Evolutionary conservation across 2,113 vertebrate species (phyloP), one percentile per base, ranked within the genome.

Genomic region (Hemiprocne comata): DNA sequence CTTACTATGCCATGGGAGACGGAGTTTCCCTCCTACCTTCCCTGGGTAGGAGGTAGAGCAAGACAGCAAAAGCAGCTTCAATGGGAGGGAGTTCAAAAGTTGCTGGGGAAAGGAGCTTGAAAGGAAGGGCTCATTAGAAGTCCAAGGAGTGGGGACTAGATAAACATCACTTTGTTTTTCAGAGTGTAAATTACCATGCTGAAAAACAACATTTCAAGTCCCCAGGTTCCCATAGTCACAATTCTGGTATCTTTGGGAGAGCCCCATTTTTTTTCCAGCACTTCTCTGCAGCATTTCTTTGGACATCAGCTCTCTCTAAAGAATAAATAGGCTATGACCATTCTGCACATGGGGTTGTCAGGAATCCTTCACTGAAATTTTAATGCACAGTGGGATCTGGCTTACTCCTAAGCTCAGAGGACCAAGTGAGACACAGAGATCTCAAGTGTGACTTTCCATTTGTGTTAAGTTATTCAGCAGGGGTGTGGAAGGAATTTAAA

Each of bases 371-470:
- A 50, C 65, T 61, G 58, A 93, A 70, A 83, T 92, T 85, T 82
- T 70, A 84, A 57, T 73, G 70, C 87, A 72, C 89, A 85, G 91
- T 97, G 80, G 84, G 89, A 92, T 89, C 70, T 94, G 87, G 93
- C 89, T 94, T 1, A 2, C 77, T 96, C 40, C 74, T 79, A 31
- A 1, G 1, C 77, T 93, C 42, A 42, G 81, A 16, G 1, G 40
- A 94, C 66, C 50, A 54, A 94, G 71, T 85, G 70, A 81, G 95
- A 54, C 14, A 75, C 57, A 44, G 21, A 58, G 79, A 78, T 94
- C 73, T 87, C 14, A 11, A 92, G 73, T 67, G 72, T 84, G 83
- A 89, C 76, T 71, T 91, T 92, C 79, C 13, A 9, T 82, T 95
- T 94, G 61, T 81, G 70, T 87, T 87, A 65, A 54, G 34, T 92